These are phyloP conservation scores for Chrysolina americana DNA, from an alignment of 2,888 invertebrate genomes.

Conservation along the genomic window DNA sequence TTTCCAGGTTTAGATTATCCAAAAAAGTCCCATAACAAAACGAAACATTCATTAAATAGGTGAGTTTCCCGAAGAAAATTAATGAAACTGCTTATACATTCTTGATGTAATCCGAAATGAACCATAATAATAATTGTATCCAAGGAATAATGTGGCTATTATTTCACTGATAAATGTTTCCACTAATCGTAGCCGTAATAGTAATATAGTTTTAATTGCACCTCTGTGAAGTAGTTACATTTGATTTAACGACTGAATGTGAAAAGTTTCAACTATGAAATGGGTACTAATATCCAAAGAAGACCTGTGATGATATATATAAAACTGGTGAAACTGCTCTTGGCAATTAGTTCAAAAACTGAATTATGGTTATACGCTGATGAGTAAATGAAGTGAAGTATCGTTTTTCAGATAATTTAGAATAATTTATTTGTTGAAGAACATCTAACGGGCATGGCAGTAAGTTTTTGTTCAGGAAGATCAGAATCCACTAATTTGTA, in stretches of 20 bases:
- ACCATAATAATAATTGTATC: background rate
- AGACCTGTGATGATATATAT: background rate
- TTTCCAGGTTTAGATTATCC: too few species aligned
- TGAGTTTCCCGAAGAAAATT: background rate
- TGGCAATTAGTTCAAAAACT: background rate
- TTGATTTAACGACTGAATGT: conserved; percentile 50
- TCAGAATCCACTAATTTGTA: too few species aligned
- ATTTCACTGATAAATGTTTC: conserved; percentile 51
- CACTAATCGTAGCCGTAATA: conserved; percentile 56
- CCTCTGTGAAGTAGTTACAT: conserved; percentile 53
- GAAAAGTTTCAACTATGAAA: background rate
- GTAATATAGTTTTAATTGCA: conserved; percentile 59
- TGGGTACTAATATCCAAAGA: background rate
- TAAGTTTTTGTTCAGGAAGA: too few species aligned
- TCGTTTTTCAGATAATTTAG: too few species aligned
- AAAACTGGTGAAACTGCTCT: background rate
- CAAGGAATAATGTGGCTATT: conserved; percentile 48
- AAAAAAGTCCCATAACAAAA: too few species aligned
- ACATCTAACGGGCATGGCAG: too few species aligned
- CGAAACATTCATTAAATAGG: too few species aligned
- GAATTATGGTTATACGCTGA: background rate
- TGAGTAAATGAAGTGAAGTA: too few species aligned
- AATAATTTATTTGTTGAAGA: too few species aligned
- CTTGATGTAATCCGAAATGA: background rate
- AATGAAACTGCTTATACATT: background rate